Evolutionary conservation across 2,113 vertebrate genomes (phyloP).

Genomic region (Antechinus flavipes): DNA sequence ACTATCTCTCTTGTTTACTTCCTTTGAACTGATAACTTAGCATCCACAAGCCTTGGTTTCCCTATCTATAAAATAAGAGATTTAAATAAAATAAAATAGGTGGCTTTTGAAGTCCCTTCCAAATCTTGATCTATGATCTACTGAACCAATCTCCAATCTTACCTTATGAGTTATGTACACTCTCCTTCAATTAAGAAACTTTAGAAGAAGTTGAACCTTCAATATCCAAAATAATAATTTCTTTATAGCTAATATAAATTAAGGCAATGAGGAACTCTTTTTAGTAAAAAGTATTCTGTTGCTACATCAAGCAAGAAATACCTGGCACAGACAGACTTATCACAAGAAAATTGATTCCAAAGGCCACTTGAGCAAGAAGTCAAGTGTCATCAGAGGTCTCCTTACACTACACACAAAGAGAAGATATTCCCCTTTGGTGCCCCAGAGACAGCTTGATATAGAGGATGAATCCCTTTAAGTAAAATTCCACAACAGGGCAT

Average conservation of each 20-base stretch:
- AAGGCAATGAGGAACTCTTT: neutral
- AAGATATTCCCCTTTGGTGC: slow-evolving; percentile 44
- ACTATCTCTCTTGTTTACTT: neutral
- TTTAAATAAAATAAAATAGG: neutral
- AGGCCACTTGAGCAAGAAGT: neutral
- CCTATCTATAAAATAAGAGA: neutral
- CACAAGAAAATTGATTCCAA: neutral
- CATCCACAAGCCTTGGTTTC: neutral
- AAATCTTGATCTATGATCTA: neutral
- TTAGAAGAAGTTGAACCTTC: slow-evolving; percentile 16
- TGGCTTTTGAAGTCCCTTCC: neutral
- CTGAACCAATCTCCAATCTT: neutral
- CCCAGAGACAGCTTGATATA: slow-evolving; percentile 69
- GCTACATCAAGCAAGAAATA: neutral
- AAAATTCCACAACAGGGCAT: slow-evolving; percentile 81
- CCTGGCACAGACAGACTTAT: neutral
- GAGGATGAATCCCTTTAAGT: slow-evolving; percentile 70
- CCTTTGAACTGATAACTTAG: neutral
- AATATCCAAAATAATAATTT: neutral
- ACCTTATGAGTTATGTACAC: neutral
- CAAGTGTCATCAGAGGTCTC: neutral
- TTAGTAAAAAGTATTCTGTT: neutral
- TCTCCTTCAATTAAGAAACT: neutral
- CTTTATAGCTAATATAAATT: neutral
- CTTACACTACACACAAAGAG: neutral